Evolutionary conservation across 2,888 invertebrate genomes (phyloP).

Genomic region (Cataglyphis albicans): DNA sequence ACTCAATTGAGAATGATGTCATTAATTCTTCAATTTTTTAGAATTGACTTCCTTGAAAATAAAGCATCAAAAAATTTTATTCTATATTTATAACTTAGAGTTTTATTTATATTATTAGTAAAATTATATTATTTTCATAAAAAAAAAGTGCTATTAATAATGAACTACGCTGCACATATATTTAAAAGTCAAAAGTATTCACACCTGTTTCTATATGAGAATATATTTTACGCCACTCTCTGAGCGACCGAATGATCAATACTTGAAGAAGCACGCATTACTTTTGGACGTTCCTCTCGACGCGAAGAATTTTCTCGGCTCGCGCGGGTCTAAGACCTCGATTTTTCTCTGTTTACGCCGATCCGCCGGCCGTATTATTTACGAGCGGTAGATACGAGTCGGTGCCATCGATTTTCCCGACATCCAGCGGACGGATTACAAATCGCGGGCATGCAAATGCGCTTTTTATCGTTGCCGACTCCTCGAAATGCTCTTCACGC

Average conservation of each 20-base stretch:
- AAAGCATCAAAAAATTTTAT: not conserved
- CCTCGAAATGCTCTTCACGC: conserved; percentile 55
- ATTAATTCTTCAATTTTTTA: not conserved
- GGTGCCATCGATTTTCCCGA: conserved; percentile 45
- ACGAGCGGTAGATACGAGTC: conserved; percentile 50
- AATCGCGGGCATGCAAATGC: conserved; percentile 73
- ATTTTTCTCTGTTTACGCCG: conserved; percentile 55
- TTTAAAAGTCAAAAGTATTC: not conserved
- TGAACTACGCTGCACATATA: not conserved
- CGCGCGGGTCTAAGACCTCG: not conserved
- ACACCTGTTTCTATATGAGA: not conserved
- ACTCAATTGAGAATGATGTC: not conserved
- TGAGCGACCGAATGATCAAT: conserved; percentile 4
- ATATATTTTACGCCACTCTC: not conserved
- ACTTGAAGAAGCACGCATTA: conserved; percentile 12
- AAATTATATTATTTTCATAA: not conserved
- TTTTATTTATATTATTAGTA: not conserved
- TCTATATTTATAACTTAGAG: not conserved
- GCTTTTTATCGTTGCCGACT: conserved; percentile 62
- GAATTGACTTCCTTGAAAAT: not conserved
- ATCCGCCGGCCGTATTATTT: conserved; percentile 48
- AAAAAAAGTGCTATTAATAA: not conserved
- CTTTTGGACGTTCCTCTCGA: not conserved
- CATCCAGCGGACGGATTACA: conserved; percentile 58
- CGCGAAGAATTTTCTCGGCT: not conserved